phyloP scores from a whole-genome alignment of 2,113 vertebrate genomes.

The Callipepla squamata region DNA sequence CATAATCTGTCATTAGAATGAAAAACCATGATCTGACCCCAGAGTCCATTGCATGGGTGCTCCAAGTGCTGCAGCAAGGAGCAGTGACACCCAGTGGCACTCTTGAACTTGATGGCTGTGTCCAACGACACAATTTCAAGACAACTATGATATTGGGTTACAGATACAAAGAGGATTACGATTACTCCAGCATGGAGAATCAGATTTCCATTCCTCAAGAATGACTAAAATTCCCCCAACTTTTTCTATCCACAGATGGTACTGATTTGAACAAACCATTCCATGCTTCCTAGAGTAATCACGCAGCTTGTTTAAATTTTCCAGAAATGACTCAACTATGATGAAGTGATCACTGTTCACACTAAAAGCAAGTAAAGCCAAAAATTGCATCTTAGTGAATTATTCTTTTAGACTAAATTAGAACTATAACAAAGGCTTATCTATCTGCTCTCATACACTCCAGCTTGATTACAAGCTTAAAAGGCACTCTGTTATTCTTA shows the following conservation, averaged over 20 bases:
- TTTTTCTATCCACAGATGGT: conserved; percentile 80
- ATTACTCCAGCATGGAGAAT: conserved; percentile 81
- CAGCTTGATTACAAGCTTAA: not conserved
- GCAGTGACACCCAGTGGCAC: conserved; percentile 69
- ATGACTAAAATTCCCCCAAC: conserved; percentile 77
- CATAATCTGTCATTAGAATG: not conserved
- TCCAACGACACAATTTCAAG: conserved; percentile 72
- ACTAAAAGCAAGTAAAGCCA: conserved; percentile 39
- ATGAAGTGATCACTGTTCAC: conserved; percentile 76
- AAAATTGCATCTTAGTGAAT: conserved; percentile 60
- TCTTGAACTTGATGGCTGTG: conserved; percentile 64
- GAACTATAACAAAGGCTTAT: not conserved
- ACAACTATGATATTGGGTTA: conserved; percentile 79
- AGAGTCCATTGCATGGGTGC: not conserved
- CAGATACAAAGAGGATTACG: conserved; percentile 83
- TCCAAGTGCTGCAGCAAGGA: conserved; percentile 27
- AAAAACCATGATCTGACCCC: not conserved
- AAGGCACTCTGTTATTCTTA: not conserved
- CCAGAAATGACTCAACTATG: conserved; percentile 77
- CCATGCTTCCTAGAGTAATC: conserved; percentile 78
- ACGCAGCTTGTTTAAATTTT: conserved; percentile 79
- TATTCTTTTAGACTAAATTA: conserved; percentile 37
- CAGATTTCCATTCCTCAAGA: conserved; percentile 82
- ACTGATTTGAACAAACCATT: conserved; percentile 79
- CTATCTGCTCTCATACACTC: not conserved